Percentiles rank a stretch among this genome's conserved stretches.
phyloP scores from a whole-genome alignment of 2,113 vertebrate species.

The Pyrgilauda ruficollis region DNA sequence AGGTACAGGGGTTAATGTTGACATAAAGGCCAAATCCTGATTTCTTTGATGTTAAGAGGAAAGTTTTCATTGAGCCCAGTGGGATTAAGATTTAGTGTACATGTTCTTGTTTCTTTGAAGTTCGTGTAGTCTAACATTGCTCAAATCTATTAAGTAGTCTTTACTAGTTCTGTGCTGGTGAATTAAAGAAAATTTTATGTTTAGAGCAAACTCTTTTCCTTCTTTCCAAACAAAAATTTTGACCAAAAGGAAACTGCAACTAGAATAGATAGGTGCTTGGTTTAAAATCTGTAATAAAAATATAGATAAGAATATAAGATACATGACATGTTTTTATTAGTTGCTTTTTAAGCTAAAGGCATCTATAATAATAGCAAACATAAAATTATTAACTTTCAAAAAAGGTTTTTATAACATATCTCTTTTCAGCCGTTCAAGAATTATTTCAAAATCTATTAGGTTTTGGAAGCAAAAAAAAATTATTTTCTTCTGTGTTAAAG shows the following conservation, averaged over 20 bases:
- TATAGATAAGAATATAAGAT: background rate
- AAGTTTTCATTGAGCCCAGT: background rate
- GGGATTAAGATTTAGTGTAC: conserved; percentile 20
- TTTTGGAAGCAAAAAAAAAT: background rate
- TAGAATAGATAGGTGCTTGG: background rate
- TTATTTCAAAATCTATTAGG: background rate
- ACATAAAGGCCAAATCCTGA: conserved; percentile 18
- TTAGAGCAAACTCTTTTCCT: background rate
- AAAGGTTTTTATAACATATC: background rate
- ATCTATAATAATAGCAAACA: background rate
- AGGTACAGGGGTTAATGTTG: conserved; percentile 26
- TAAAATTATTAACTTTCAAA: background rate
- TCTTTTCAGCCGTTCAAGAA: background rate
- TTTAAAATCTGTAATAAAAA: background rate
- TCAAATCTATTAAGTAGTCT: background rate
- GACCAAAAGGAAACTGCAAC: background rate
- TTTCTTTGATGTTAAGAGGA: conserved; percentile 50
- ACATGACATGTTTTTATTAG: background rate
- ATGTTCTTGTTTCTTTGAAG: conserved; percentile 30
- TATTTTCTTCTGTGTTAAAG: background rate
- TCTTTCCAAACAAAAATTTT: background rate
- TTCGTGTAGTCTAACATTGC: background rate
- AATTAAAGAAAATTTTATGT: background rate
- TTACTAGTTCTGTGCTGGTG: background rate
- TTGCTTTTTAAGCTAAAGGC: background rate